phyloP scores from a whole-genome alignment of 2,888 invertebrate genomes.

The Callimorpha dominula region DNA sequence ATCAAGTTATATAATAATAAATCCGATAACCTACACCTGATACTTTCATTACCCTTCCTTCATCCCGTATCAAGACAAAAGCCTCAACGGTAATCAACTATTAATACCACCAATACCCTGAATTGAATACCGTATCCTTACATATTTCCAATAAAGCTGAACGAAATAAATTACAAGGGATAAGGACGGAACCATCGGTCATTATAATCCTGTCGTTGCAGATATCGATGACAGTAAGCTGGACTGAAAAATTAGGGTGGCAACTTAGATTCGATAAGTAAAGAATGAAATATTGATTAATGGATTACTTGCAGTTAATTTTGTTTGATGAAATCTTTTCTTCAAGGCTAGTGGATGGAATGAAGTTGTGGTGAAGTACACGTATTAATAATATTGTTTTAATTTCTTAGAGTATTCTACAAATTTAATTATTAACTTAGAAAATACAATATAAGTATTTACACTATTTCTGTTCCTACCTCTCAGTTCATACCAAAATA shows the following conservation, averaged over 20 bases:
- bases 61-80: conserved; percentile 12
- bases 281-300: conserved; percentile 20
- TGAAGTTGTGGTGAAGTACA: too few relatives aligned
- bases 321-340: neutral
- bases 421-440: too few relatives aligned
- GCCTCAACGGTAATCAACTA: conserved; percentile 17
- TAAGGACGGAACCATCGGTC: conserved; percentile 45
- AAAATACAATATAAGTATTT: too few relatives aligned
- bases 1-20: conserved; percentile 4
- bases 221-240: conserved; percentile 43
- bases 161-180: conserved; percentile 47
- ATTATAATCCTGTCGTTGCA: conserved; percentile 51
- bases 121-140: conserved; percentile 14
- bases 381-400: too few relatives aligned
- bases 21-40: conserved; percentile 1
- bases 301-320: conserved; percentile 2
- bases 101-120: conserved; percentile 15
- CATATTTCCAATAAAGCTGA: conserved; percentile 32
- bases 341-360: neutral
- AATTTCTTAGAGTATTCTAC: too few relatives aligned
- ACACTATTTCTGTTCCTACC: too few relatives aligned
- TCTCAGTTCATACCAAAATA: too few relatives aligned
- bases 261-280: conserved; percentile 22
- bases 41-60: conserved; percentile 4
- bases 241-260: conserved; percentile 28